Conservation (phyloP, 1,140 invertebrate species). For the Hypsibius dujardini region DNA sequence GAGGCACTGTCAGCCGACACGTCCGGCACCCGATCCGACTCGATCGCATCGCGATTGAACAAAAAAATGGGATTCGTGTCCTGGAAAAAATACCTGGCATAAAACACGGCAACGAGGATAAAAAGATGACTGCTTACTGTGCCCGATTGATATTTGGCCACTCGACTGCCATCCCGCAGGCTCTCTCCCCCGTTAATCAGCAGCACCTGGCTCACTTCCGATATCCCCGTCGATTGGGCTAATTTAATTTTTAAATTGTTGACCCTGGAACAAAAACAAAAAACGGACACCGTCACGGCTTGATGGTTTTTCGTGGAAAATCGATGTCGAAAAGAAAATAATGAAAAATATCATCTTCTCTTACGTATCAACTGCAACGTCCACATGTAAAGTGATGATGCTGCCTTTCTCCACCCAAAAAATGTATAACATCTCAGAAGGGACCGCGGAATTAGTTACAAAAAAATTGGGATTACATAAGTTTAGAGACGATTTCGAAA, state of each 20-base stretch:
- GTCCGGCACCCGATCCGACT: slow-evolving; percentile 21
- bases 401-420: slow-evolving; percentile 76
- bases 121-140: slow-evolving; percentile 26
- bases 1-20: slow-evolving; percentile 28
- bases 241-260: slow-evolving; percentile 58
- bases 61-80: slow-evolving; percentile 92
- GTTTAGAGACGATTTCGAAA: no score
- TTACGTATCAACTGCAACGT: slow-evolving; percentile 64
- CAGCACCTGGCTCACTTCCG: slow-evolving; percentile 64
- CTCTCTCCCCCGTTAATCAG: slow-evolving; percentile 80
- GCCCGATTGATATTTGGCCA: slow-evolving; percentile 44
- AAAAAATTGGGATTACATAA: no score
- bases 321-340: slow-evolving; percentile 10
- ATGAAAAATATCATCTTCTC: slow-evolving; percentile 14
- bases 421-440: slow-evolving; percentile 59
- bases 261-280: slow-evolving; percentile 44
- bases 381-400: slow-evolving; percentile 80
- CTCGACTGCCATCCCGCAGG: slow-evolving; percentile 51
- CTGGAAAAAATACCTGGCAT: slow-evolving; percentile 22
- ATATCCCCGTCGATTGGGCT: slow-evolving; percentile 51
- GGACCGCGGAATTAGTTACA: no score
- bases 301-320: slow-evolving; percentile 22
- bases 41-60: slow-evolving; percentile 48
- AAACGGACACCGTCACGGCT: not conserved
- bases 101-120: no score